phyloP scores from a whole-genome alignment of 2,797 vertebrate species.

The Tapera naevia region DNA sequence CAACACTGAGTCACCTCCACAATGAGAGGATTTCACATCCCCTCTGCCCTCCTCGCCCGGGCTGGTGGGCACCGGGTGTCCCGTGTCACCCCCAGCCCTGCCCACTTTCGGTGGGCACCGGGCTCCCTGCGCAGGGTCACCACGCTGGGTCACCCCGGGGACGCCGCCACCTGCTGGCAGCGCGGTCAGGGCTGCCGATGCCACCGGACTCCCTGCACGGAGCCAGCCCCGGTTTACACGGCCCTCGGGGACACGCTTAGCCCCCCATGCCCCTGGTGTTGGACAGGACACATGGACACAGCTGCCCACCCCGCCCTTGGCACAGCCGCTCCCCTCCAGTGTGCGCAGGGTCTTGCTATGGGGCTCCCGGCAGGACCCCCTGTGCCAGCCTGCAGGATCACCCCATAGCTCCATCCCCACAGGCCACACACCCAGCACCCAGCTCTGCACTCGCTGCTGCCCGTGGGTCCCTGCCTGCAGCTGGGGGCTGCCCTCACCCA shows the following conservation, averaged over 20 bases:
- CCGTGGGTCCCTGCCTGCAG: background rate
- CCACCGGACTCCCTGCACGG: accelerated
- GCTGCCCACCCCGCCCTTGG: background rate
- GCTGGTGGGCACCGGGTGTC: background rate
- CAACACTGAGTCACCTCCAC: accelerated
- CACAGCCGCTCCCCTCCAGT: background rate
- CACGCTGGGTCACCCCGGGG: background rate
- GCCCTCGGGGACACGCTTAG: background rate
- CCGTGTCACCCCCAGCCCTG: background rate
- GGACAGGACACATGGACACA: background rate
- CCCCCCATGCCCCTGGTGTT: accelerated
- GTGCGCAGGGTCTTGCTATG: accelerated
- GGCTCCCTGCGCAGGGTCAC: background rate
- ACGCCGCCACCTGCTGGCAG: background rate
- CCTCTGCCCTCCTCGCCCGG: background rate
- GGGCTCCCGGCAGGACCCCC: no score
- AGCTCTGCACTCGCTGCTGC: background rate
- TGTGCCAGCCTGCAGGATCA: background rate
- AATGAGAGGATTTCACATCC: background rate
- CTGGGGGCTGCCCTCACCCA: accelerated
- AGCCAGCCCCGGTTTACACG: background rate
- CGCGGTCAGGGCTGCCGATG: accelerated
- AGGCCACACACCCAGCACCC: background rate
- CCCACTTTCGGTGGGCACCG: accelerated
- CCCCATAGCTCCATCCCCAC: background rate